Conservation (phyloP, 2,797 vertebrate species). For the Parauchenoglanis punctatus region DNA sequence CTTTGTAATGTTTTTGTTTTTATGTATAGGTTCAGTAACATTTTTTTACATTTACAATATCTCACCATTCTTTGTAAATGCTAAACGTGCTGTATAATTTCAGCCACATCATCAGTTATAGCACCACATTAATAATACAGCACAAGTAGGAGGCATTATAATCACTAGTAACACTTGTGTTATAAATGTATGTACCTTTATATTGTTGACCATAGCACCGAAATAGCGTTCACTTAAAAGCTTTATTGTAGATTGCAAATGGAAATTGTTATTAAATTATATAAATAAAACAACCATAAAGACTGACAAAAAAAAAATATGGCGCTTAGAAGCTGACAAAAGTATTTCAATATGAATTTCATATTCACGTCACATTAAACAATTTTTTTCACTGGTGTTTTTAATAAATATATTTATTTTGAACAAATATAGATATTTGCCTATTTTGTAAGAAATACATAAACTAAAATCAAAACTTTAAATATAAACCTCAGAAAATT, state of each 20-base stretch:
- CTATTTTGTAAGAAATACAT: background rate
- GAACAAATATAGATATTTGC: background rate
- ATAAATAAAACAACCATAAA: background rate
- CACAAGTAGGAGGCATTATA: background rate
- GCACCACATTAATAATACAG: background rate
- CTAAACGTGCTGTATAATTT: background rate
- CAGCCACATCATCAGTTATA: background rate
- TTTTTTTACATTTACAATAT: background rate
- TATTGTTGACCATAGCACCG: background rate
- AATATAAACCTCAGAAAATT: background rate
- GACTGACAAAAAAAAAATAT: background rate
- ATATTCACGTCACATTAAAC: background rate
- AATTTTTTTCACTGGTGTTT: background rate
- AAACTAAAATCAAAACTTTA: background rate
- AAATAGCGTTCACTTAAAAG: no score
- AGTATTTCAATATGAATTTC: background rate
- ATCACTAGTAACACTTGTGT: background rate
- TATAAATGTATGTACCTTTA: background rate
- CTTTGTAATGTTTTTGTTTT: background rate
- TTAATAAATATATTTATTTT: background rate
- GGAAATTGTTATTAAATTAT: background rate
- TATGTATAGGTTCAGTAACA: background rate
- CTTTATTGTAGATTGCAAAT: background rate
- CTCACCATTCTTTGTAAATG: background rate
- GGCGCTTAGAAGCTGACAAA: background rate